Percentiles rank a stretch among this genome's conserved stretches.
These are phyloP conservation scores for Girardinus metallicus DNA, from an alignment of 2,797 vertebrate species.

Conservation along the genomic window DNA sequence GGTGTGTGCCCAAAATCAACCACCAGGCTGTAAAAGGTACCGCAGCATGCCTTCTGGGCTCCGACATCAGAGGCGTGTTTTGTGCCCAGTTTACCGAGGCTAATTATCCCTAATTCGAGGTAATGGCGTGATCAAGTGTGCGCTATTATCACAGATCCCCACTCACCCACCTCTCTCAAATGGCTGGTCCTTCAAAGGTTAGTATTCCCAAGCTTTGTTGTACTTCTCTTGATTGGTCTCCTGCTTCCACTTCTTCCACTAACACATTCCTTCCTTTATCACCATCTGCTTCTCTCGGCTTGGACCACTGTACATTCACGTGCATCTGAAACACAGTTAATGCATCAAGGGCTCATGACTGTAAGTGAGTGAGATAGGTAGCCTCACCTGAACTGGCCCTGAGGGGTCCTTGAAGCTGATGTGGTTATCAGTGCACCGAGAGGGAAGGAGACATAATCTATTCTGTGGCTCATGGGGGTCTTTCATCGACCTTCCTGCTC, in stretches of 20 bases:
- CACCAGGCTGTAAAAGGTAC: conserved; percentile 80
- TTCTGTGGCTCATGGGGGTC: conserved; percentile 77
- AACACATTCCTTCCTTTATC: conserved; percentile 57
- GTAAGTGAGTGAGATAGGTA: conserved; percentile 71
- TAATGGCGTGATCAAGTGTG: conserved; percentile 81
- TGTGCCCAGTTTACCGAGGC: conserved; percentile 80
- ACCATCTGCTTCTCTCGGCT: conserved; percentile 59
- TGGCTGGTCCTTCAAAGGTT: conserved; percentile 73
- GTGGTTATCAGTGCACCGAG: conserved; percentile 77
- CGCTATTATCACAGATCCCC: conserved; percentile 78
- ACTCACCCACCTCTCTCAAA: conserved; percentile 69
- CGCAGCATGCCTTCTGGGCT: conserved; percentile 79
- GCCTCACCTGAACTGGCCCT: conserved; percentile 72
- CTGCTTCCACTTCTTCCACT: conserved; percentile 60
- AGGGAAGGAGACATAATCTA: conserved; percentile 79
- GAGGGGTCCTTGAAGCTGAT: conserved; percentile 77
- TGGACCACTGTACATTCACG: conserved; percentile 32
- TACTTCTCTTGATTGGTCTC: conserved; percentile 70
- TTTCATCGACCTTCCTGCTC: conserved; percentile 75
- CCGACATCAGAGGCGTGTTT: conserved; percentile 79
- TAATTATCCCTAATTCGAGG: conserved; percentile 84
- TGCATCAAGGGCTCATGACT: conserved; percentile 73
- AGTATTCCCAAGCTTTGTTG: conserved; percentile 63
- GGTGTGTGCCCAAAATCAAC: conserved; percentile 78
- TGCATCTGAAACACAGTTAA: conserved; percentile 67